Percentiles rank a stretch among this genome's conserved stretches.
These are phyloP conservation scores for Apostichopus californicus DNA, from an alignment of 35 echinoderm and acorn worm genomes.

Conservation along the genomic window DNA sequence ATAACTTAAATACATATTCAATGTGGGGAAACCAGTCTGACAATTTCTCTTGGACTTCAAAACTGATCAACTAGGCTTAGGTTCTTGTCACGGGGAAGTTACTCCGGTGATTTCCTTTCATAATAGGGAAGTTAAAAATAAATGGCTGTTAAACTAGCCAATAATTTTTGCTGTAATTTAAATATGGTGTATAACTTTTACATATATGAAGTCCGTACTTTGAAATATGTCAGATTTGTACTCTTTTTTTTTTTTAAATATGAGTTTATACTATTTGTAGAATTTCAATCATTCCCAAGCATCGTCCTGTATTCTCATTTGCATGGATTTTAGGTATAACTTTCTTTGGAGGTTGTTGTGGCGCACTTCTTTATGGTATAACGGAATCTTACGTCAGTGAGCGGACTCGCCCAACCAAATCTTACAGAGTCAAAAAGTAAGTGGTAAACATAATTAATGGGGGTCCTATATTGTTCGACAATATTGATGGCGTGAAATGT, in stretches of 20 bases:
- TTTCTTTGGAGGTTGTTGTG: constrained; percentile 70
- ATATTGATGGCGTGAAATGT: too few relatives aligned
- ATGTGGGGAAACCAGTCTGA: too few relatives aligned
- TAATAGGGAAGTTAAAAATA: too few relatives aligned
- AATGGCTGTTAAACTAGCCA: too few relatives aligned
- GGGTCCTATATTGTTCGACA: not conserved
- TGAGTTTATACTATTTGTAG: too few relatives aligned
- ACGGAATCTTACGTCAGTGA: constrained; percentile 55
- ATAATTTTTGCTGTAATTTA: too few relatives aligned
- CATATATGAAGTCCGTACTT: not conserved
- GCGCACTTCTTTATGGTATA: constrained; percentile 78
- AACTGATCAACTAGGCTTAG: too few relatives aligned
- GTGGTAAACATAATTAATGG: not conserved
- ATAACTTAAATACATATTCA: too few relatives aligned
- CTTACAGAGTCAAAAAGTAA: constrained; percentile 53
- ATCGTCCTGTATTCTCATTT: not conserved
- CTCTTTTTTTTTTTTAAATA: not conserved
- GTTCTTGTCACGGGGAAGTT: too few relatives aligned
- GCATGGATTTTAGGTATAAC: constrained; percentile 58
- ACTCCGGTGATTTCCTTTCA: too few relatives aligned
- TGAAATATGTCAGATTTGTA: constrained; percentile 14
- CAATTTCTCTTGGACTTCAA: too few relatives aligned
- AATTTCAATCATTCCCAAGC: too few relatives aligned
- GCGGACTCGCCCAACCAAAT: constrained; percentile 35
- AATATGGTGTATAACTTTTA: not conserved